A percentile compares a stretch with the other conserved stretches of the same genome.
Conservation (phyloP, 2,797 vertebrate genomes). For the Molossus molossus region DNA sequence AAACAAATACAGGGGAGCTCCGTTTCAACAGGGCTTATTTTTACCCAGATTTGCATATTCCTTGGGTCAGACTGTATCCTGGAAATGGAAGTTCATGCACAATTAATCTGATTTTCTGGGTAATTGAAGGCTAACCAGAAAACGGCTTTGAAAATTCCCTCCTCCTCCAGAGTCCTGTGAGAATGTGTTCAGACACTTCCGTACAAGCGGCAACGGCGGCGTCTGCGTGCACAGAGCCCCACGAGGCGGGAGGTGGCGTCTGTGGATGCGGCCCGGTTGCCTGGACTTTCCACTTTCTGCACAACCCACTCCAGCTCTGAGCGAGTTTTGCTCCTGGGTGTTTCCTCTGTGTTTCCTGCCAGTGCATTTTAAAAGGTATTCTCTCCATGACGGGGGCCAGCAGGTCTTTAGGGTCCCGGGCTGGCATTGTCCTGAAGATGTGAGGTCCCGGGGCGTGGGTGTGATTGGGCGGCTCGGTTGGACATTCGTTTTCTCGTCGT, state of each 20-base stretch:
- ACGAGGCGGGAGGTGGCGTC: accelerated
- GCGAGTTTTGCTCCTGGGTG: background rate
- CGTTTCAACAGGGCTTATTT: background rate
- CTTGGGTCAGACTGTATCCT: constrained; percentile 10
- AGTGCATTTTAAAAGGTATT: background rate
- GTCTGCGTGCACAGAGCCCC: accelerated
- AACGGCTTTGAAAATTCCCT: constrained; percentile 16
- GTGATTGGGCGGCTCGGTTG: too few relatives aligned
- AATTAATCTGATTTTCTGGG: constrained; percentile 75
- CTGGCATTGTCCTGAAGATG: background rate
- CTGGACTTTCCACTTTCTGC: background rate
- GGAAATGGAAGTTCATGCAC: constrained; percentile 71
- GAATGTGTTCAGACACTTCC: background rate
- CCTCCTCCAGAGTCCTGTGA: background rate
- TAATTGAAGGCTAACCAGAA: constrained; percentile 63
- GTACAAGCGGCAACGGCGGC: background rate
- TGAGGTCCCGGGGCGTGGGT: background rate
- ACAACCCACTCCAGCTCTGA: background rate
- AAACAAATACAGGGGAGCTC: constrained; percentile 50
- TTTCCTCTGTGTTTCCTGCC: background rate
- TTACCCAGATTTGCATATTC: constrained; percentile 54
- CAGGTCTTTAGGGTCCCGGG: accelerated
- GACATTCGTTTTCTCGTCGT: background rate
- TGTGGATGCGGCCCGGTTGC: accelerated
- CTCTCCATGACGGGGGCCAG: background rate